These are phyloP conservation scores for Radopholus similis DNA, from an alignment of 1,140 invertebrate genomes.

Conservation along the genomic window DNA sequence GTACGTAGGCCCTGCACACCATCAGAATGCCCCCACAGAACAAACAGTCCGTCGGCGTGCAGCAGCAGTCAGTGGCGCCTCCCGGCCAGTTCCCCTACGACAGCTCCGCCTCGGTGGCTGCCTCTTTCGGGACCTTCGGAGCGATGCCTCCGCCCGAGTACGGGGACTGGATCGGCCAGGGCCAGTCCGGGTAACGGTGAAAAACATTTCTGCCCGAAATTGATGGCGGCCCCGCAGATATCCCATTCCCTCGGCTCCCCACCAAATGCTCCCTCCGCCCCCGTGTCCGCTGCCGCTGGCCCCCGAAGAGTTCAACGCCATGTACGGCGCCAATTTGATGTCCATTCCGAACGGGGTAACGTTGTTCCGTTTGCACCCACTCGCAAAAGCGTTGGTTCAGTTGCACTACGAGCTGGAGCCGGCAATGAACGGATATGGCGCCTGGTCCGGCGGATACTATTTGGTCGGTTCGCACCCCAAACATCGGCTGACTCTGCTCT, in stretches of 20 bases:
- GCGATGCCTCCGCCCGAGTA: not conserved
- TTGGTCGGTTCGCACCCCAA: not conserved
- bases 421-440: not conserved
- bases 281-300: not conserved
- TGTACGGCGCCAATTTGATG: not conserved
- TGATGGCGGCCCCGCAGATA: not conserved
- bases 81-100: not conserved
- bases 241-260: not conserved
- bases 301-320: not conserved
- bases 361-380: not conserved
- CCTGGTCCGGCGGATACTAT: not conserved
- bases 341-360: not conserved
- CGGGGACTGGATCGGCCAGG: not conserved
- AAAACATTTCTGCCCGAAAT: not conserved
- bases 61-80: not conserved
- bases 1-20: too few relatives aligned
- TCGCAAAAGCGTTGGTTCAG: not conserved
- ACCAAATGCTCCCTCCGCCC: not conserved
- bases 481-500: not conserved
- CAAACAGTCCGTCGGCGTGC: not conserved
- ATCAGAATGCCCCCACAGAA: not conserved
- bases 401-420: not conserved
- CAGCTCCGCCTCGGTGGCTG: not conserved
- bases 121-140: not conserved
- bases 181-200: not conserved